Evolutionary conservation across 1,140 invertebrate genomes (phyloP).

Genomic region (Halesus radiatus): DNA sequence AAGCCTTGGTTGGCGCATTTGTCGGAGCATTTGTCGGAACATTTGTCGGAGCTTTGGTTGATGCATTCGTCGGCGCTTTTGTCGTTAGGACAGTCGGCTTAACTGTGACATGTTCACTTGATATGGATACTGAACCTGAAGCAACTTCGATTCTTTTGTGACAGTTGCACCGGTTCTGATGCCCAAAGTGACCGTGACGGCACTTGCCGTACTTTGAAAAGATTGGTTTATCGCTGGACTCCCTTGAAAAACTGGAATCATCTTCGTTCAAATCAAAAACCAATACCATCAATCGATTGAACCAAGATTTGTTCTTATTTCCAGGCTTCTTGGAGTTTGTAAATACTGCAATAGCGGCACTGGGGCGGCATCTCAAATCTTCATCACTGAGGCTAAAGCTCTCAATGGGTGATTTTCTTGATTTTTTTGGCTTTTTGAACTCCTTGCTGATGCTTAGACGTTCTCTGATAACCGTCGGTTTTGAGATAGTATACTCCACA

Average conservation of each 20-base stretch:
- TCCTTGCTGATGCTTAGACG: not conserved
- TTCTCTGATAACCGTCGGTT: no score
- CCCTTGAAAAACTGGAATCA: not conserved
- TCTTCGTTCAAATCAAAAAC: not conserved
- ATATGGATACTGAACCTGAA: not conserved
- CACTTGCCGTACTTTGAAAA: slow-evolving; percentile 6
- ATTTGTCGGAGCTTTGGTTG: not conserved
- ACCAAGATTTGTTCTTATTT: not conserved
- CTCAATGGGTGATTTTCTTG: no score
- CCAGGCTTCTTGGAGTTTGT: not conserved
- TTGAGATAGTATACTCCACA: no score
- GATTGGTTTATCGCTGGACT: not conserved
- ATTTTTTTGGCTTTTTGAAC: not conserved
- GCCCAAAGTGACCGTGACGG: not conserved
- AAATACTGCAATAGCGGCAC: no score
- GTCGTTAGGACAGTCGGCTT: not conserved
- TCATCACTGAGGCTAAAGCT: no score
- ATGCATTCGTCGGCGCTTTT: not conserved
- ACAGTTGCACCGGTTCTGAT: not conserved
- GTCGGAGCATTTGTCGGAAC: not conserved
- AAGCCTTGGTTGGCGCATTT: not conserved
- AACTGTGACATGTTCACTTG: not conserved
- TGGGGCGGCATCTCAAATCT: no score
- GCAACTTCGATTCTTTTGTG: not conserved
- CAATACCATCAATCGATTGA: not conserved